A percentile compares a stretch with the other conserved stretches of the same genome.
Evolutionary conservation across 1,140 invertebrate genomes (phyloP).

Genomic region (Leptopilina boulardi): DNA sequence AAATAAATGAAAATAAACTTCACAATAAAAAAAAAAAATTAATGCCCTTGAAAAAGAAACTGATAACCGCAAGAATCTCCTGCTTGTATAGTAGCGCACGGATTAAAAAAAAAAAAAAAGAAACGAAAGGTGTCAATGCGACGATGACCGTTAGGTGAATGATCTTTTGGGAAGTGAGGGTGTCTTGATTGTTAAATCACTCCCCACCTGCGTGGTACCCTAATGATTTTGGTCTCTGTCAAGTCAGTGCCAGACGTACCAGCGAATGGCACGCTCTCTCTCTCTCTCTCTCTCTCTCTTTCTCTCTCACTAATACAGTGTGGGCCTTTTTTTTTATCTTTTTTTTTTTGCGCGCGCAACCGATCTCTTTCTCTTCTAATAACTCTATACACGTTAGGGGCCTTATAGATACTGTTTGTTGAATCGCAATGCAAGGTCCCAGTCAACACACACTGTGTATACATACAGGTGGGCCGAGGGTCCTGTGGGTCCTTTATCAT

Average conservation of each 20-base stretch:
- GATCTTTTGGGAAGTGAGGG: constrained; percentile 63
- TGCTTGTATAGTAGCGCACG: not conserved
- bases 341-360: not conserved
- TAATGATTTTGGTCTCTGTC: constrained; percentile 49
- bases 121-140: constrained; percentile 52
- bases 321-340: not conserved
- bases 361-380: constrained; percentile 52
- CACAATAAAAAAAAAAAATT: too few species aligned
- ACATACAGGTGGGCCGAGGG: constrained; percentile 69
- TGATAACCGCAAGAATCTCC: not conserved
- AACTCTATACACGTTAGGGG: constrained; percentile 61
- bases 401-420: constrained; percentile 68
- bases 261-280: constrained; percentile 44
- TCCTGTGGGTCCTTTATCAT: constrained; percentile 50
- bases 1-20: too few species aligned
- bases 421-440: constrained; percentile 60
- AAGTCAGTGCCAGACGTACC: constrained; percentile 46
- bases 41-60: not conserved
- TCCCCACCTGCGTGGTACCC: constrained; percentile 48
- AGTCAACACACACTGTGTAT: constrained; percentile 68
- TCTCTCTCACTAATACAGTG: too few species aligned
- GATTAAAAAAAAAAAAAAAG: constrained; percentile 21
- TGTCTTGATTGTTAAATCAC: constrained; percentile 62
- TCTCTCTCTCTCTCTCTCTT: too few species aligned
- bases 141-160: constrained; percentile 70